Base-by-base conservation (phyloP, 2,113 vertebrate genomes). In the Ceyx cyanopectus region DNA sequence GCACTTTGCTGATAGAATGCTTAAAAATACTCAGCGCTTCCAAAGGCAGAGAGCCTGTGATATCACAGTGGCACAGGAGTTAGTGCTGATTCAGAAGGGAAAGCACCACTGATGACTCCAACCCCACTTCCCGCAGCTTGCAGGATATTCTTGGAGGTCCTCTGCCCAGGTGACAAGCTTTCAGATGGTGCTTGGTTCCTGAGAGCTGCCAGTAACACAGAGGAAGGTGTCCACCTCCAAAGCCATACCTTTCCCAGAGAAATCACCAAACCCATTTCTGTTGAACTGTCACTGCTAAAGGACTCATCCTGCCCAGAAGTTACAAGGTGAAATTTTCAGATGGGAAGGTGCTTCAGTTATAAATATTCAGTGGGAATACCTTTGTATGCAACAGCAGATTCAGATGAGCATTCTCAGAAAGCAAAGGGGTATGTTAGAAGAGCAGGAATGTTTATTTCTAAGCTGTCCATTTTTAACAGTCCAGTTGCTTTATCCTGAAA, bases 71-170 rank as follows among this genome's bases (percentile, higher is more conserved):
- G 60, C 34, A 1, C 17, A 62, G 40, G 70, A 65, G 32, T 32
- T 80, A 32, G 67, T 60, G 81, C 89, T 89, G 89, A 95, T 84
- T 96, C 94, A 91, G 89, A 92, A 77, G 81, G 87, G 84, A 91
- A 92, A 89, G 84, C 63, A 94, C 81, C 65, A 21, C 54, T 1
- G 2, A 19, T n/a, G 84, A 95, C 66, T 82, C 78, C 82, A 87
- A 6, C 8, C 12, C 24, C 4, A 2, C 41, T 81, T 73, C 81
- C 70, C 12, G 54, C 50, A 70, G 72, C 27, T 62, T 54, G 37
- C 15, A 12, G 43, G 40, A 32, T 82, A 3, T 60, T 84, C 80
- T 27, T 46, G 29, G 37, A 68, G 8, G 13, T 63, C 21, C 27
- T 63, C 11, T 40, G 56, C 73, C 70, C 81, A 65, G 81, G 68